Conservation (phyloP, 2,888 invertebrate species). For the Drosophila seclusa region DNA sequence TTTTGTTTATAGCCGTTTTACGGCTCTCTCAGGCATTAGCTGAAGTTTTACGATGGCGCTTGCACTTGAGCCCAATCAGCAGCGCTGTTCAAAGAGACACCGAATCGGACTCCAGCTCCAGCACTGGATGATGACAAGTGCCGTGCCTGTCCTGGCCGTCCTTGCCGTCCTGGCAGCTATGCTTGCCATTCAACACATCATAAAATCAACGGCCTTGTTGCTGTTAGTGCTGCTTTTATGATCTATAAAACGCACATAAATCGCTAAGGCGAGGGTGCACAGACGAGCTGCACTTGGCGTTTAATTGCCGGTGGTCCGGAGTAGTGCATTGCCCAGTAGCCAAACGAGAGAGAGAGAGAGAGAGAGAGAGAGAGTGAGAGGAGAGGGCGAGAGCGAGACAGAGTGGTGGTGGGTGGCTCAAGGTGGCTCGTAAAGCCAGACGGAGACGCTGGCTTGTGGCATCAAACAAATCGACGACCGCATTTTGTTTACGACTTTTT, state of each 20-base stretch:
- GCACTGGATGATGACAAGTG: conserved; percentile 61
- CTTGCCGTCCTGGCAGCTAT: conserved; percentile 20
- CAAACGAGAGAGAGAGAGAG: neutral
- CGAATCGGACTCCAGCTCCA: conserved; percentile 13
- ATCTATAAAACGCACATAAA: conserved; percentile 80
- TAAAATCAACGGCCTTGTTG: conserved; percentile 75
- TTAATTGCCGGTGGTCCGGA: conserved; percentile 64
- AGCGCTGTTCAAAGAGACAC: conserved; percentile 39
- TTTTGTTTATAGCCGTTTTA: conserved; percentile 79
- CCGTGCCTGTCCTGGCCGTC: neutral
- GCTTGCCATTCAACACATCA: conserved; percentile 75
- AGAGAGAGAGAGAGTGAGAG: no score
- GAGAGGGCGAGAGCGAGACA: neutral
- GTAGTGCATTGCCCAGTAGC: conserved; percentile 24
- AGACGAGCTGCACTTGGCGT: conserved; percentile 56
- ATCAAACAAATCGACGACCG: conserved; percentile 62
- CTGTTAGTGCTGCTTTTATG: conserved; percentile 74
- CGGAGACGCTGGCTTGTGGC: conserved; percentile 39
- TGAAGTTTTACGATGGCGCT: conserved; percentile 74
- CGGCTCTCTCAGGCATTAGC: conserved; percentile 69
- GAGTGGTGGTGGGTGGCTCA: conserved; percentile 32
- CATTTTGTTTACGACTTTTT: conserved; percentile 67
- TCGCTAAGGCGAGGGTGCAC: conserved; percentile 53
- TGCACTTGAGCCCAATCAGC: conserved; percentile 71
- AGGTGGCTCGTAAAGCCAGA: conserved; percentile 47